Evolutionary conservation across 2,113 vertebrate genomes (phyloP).

Genomic region (Apeltes quadracus): DNA sequence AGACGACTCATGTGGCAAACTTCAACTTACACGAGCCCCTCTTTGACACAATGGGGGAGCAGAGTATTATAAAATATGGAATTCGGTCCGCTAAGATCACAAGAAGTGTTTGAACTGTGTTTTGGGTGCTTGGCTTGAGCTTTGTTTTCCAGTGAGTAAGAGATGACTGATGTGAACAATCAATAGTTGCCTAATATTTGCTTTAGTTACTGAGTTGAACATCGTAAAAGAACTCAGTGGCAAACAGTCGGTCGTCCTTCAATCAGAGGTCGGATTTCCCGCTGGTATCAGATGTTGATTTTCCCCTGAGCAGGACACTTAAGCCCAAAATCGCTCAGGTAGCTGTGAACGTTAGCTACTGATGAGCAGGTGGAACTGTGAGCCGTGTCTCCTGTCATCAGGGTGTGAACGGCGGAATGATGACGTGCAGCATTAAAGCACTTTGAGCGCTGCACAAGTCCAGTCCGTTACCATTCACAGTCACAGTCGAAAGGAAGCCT

Average conservation of each 20-base stretch:
- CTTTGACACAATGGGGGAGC: slow-evolving; percentile 8
- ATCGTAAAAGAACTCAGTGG: not conserved
- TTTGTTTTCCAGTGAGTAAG: slow-evolving; percentile 14
- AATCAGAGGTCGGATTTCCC: too few relatives aligned
- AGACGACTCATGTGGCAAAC: slow-evolving; percentile 55
- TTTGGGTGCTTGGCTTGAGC: not conserved
- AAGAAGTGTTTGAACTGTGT: slow-evolving; percentile 15
- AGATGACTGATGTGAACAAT: slow-evolving; percentile 32
- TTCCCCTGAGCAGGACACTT: too few relatives aligned
- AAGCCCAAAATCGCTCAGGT: too few relatives aligned
- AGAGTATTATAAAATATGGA: slow-evolving; percentile 16
- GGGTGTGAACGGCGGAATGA: too few relatives aligned
- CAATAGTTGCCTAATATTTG: not conserved
- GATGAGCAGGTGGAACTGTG: too few relatives aligned
- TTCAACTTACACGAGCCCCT: slow-evolving; percentile 14
- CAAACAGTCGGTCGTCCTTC: too few relatives aligned
- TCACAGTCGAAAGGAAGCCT: not conserved
- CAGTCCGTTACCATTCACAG: too few relatives aligned
- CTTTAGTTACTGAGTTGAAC: slow-evolving; percentile 4
- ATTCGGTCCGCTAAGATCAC: not conserved
- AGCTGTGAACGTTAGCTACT: too few relatives aligned
- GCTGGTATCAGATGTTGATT: too few relatives aligned
- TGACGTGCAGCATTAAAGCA: too few relatives aligned
- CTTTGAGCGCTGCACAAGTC: too few relatives aligned
- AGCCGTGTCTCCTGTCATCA: too few relatives aligned